Conservation (phyloP, 2,797 vertebrate genomes). For the Myoxocephalus aenaeus region DNA sequence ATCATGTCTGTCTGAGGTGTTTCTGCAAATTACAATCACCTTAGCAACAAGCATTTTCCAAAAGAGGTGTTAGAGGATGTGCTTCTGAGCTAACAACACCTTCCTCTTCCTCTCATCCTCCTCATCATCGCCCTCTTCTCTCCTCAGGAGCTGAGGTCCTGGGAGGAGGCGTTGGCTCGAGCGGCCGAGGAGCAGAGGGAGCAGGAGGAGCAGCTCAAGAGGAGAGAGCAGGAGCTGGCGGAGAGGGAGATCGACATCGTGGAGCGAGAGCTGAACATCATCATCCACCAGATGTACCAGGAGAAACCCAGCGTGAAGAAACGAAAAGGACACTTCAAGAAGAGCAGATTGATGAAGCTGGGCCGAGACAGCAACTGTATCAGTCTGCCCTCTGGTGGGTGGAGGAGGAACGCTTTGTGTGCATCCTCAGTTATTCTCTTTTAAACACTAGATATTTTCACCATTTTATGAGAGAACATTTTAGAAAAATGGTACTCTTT, state of each 20-base stretch:
- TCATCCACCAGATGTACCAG: conserved; percentile 94
- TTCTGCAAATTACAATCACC: conserved; percentile 50
- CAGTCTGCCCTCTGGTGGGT: conserved; percentile 93
- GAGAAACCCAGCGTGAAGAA: conserved; percentile 92
- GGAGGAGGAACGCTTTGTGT: not conserved
- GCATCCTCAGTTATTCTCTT: not conserved
- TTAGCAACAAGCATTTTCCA: conserved; percentile 27
- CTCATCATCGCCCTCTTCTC: not conserved
- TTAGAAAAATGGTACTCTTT: not conserved
- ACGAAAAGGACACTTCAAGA: conserved; percentile 92
- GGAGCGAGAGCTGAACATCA: conserved; percentile 92
- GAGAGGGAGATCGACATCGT: conserved; percentile 94
- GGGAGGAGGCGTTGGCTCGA: conserved; percentile 91
- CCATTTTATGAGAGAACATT: not conserved
- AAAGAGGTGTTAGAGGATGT: conserved; percentile 53
- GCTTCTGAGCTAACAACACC: conserved; percentile 25
- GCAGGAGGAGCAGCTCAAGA: conserved; percentile 90
- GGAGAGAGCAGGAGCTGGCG: conserved; percentile 91
- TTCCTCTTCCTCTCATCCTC: not conserved
- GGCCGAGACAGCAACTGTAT: conserved; percentile 91
- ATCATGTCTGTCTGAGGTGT: conserved; percentile 35
- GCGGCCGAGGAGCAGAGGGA: conserved; percentile 91
- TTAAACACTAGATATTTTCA: not conserved
- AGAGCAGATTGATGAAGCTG: conserved; percentile 88
- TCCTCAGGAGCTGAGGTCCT: conserved; percentile 90